These are phyloP conservation scores for Rhyacichthys aspro DNA, from an alignment of 2,797 vertebrate genomes.

Conservation along the genomic window DNA sequence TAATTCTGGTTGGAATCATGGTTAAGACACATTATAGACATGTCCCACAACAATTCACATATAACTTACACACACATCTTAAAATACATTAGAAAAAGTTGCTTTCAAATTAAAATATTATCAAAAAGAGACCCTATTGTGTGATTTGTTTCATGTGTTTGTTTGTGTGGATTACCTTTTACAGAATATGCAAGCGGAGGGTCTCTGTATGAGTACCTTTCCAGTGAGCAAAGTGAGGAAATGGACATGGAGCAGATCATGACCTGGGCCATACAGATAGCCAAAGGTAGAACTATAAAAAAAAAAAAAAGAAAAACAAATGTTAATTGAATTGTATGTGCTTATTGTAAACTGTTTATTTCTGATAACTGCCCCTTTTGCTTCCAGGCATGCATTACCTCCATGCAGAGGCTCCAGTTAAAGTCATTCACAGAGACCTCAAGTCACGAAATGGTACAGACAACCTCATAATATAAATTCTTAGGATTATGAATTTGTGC, in stretches of 20 bases:
- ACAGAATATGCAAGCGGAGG: slow-evolving; percentile 93
- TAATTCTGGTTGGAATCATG: slow-evolving; percentile 48
- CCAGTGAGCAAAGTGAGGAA: slow-evolving; percentile 95
- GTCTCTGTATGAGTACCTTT: slow-evolving; percentile 95
- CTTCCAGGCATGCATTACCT: slow-evolving; percentile 95
- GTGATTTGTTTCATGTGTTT: background rate
- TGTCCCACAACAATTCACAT: no score
- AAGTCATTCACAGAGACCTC: slow-evolving; percentile 98
- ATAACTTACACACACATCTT: no score
- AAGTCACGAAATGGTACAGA: slow-evolving; percentile 95
- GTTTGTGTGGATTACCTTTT: slow-evolving; percentile 18
- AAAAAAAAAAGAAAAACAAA: background rate
- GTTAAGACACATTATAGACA: slow-evolving; percentile 23
- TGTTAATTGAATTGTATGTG: background rate
- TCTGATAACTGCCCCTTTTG: background rate
- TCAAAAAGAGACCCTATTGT: no score
- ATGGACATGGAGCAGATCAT: slow-evolving; percentile 99
- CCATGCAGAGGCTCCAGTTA: slow-evolving; percentile 95
- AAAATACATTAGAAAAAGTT: no score
- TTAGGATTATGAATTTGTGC: background rate
- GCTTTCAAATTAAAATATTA: no score
- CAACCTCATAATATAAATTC: background rate
- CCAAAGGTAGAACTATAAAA: slow-evolving; percentile 86
- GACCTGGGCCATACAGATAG: slow-evolving; percentile 96
- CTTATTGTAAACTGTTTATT: background rate